Evolutionary conservation across 1,140 invertebrate species (phyloP), one percentile per base, ranked within the genome.

Genomic region (Panagrolaimus sp.): DNA sequence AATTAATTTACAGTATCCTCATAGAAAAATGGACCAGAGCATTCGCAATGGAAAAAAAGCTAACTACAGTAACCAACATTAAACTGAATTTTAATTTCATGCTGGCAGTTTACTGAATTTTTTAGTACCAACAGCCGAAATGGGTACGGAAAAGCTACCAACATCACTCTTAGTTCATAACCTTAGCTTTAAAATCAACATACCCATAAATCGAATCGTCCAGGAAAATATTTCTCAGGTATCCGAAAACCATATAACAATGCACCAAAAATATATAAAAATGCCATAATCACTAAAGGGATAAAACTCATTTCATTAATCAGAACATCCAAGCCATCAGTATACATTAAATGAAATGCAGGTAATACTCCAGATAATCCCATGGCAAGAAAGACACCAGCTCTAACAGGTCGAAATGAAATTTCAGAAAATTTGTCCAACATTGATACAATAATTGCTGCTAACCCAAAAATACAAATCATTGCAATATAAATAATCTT

Each of bases 351-450:
- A 73, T 88, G 86, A 61, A 85, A 69, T 1, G 84, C 84, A 51
- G 87, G 84, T 62, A 87, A 80, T 7, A 87, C 25, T 78, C 81
- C 71, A 44, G 74, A 82, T 25, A 81, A 67, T 42, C 79, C 81
- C 79, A 83, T 82, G 14, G 78, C 74, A 46, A 79, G 69, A 53
- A 83, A 82, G 16, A 82, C 76, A 84, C 83, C 84, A 69, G 93
- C 93, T 83, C 93, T 86, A 23, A 98, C 86, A 66, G 92, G 91
- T 77, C 96, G 87, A 82, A 92, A 91, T 70, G 88, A 88, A 7
- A 96, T 93, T 84, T 95, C 91, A 72, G 91, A 91, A 84, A 99
- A 99, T 84, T 91, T 91, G 83, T 98, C 95, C 92, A 92, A 96
- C 57, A 98, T 85, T 9, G 95, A 98, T 1, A 98, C 93, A 79